Percentiles rank a stretch among this genome's conserved stretches.
Evolutionary conservation across 2,888 invertebrate species (phyloP).

Genomic region (Nomada fucata): DNA sequence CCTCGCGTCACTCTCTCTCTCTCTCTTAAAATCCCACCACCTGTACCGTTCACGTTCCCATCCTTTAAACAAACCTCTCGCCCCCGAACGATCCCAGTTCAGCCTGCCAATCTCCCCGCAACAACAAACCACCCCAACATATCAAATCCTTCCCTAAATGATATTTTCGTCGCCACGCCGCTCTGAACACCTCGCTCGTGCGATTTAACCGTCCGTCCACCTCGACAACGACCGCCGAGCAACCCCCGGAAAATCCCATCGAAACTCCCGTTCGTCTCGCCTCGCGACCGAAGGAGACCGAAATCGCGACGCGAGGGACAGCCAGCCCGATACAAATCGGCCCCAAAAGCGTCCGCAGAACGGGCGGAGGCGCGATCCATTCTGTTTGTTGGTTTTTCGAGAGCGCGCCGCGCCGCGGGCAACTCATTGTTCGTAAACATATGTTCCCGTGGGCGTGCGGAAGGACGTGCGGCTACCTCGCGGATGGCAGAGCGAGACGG

Average conservation of each 20-base stretch:
- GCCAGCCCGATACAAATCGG: conserved; percentile 31
- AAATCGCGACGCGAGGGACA: neutral
- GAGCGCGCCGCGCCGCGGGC: conserved; percentile 48
- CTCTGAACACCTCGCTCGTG: neutral
- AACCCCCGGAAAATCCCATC: neutral
- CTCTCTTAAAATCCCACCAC: too few species aligned
- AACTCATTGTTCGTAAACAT: conserved; percentile 73
- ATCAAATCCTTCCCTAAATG: too few species aligned
- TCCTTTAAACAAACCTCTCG: too few species aligned
- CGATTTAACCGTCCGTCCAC: neutral
- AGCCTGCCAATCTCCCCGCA: too few species aligned
- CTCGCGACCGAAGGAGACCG: conserved; percentile 1
- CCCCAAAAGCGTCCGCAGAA: conserved; percentile 33
- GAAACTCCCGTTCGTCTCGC: neutral
- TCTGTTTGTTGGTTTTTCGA: conserved; percentile 71
- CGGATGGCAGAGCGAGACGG: conserved; percentile 6
- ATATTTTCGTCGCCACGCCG: too few species aligned
- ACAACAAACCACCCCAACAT: too few species aligned
- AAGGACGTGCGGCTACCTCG: conserved; percentile 26
- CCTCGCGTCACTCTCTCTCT: too few species aligned
- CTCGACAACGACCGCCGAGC: neutral
- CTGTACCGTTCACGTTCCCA: too few species aligned
- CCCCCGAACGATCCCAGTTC: too few species aligned
- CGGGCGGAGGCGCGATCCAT: conserved; percentile 59
- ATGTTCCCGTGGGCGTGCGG: conserved; percentile 70